Evolutionary conservation across 2,888 invertebrate genomes (phyloP).

Genomic region (Cephonodes hylas): DNA sequence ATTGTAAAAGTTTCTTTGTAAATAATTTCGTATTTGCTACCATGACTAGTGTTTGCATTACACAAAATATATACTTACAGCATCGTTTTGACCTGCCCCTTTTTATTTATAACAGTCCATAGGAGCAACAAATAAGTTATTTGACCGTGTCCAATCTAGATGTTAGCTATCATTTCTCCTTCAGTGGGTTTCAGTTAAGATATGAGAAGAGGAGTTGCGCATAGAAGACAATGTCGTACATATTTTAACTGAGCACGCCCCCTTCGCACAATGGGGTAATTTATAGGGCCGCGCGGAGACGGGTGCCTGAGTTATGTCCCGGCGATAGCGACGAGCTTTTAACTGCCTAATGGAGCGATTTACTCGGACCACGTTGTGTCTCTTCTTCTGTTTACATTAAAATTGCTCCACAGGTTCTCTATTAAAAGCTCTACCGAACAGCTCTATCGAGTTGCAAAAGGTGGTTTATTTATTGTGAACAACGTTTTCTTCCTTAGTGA

Average conservation of each 20-base stretch:
- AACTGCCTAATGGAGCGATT: constrained; percentile 81
- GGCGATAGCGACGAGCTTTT: constrained; percentile 81
- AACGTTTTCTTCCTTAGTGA: not conserved
- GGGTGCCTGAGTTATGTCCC: constrained; percentile 77
- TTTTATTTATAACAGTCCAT: not conserved
- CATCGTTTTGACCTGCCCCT: not conserved
- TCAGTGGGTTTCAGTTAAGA: constrained; percentile 62
- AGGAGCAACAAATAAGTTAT: not conserved
- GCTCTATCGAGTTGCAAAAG: not conserved
- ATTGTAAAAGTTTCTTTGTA: no score
- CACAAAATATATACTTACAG: no score
- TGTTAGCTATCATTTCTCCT: constrained; percentile 35
- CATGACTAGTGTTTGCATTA: no score
- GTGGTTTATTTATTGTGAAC: not conserved
- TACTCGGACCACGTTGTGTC: constrained; percentile 74
- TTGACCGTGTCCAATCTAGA: constrained; percentile 24
- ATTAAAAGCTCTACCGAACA: not conserved
- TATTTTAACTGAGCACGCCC: constrained; percentile 78
- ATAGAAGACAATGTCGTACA: constrained; percentile 78
- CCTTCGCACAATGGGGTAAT: constrained; percentile 78
- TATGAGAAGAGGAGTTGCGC: constrained; percentile 66
- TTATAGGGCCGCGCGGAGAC: constrained; percentile 79
- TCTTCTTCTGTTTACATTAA: constrained; percentile 63
- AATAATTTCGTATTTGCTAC: no score
- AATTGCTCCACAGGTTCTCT: constrained; percentile 33